Percentiles rank a stretch among this genome's conserved stretches.
phyloP scores from a whole-genome alignment of 92 coral and sea anemone genomes.

The Hydrozoanthus gracilis region DNA sequence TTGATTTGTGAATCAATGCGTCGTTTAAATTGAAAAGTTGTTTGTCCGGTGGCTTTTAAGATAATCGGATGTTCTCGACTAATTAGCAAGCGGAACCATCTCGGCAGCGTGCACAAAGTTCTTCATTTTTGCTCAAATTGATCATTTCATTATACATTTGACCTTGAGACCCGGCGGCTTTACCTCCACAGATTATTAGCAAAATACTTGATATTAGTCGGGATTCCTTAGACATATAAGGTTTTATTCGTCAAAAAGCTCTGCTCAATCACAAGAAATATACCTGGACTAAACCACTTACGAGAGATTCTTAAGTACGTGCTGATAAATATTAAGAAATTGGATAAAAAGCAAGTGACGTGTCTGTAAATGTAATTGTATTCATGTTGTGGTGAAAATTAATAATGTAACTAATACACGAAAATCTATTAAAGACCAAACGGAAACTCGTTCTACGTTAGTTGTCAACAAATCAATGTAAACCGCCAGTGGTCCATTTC shows the following conservation, averaged over 20 bases:
- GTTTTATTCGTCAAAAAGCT: neutral
- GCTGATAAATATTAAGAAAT: neutral
- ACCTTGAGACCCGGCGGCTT: slow-evolving; percentile 14
- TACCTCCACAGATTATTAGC: neutral
- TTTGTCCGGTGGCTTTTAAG: slow-evolving; percentile 31
- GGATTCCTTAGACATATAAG: slow-evolving; percentile 17
- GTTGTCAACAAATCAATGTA: slow-evolving; percentile 22
- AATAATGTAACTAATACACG: neutral
- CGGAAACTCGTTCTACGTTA: neutral
- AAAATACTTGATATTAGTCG: neutral
- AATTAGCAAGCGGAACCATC: slow-evolving; percentile 7
- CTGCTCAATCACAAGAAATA: neutral
- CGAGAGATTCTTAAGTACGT: neutral
- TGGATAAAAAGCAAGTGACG: neutral
- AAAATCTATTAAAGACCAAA: neutral
- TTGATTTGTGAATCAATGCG: neutral
- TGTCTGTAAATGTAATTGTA: neutral
- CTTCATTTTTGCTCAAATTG: neutral
- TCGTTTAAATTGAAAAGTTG: slow-evolving; percentile 2
- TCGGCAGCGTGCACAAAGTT: too few species aligned
- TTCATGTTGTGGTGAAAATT: neutral
- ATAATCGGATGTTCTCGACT: neutral
- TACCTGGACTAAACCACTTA: neutral
- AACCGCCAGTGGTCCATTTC: slow-evolving; percentile 13
- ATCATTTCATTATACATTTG: neutral